A percentile compares a stretch with the other conserved stretches of the same genome.
Conservation (phyloP, 2,797 vertebrate genomes). For the Pseudomugil gertrudae region DNA sequence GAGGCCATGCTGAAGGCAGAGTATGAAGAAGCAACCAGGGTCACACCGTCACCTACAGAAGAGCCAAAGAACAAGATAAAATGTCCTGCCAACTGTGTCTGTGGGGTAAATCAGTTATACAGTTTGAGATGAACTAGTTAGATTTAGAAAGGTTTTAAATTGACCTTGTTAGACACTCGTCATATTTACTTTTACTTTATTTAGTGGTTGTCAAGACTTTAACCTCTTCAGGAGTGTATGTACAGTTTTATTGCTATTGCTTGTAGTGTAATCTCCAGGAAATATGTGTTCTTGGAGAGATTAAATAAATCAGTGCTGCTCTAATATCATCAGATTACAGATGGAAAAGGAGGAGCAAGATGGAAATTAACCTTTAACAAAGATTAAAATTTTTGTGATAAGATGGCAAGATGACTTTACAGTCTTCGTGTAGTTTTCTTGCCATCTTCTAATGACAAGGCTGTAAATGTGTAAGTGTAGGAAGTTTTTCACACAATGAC, state of each 20-base stretch:
- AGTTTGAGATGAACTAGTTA: slow-evolving; percentile 12
- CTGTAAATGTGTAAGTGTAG: too few relatives aligned
- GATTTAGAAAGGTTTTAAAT: not conserved
- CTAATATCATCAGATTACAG: not conserved
- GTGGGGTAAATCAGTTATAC: slow-evolving; percentile 71
- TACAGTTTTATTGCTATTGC: not conserved
- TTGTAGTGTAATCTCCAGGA: not conserved
- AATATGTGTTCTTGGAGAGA: not conserved
- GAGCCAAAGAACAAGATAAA: slow-evolving; percentile 64
- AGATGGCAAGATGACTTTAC: too few relatives aligned
- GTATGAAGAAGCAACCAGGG: slow-evolving; percentile 72
- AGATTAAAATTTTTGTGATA: too few relatives aligned
- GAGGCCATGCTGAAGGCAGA: slow-evolving; percentile 77
- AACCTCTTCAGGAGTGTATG: not conserved
- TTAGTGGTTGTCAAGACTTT: not conserved
- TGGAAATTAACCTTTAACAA: not conserved
- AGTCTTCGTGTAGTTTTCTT: too few relatives aligned
- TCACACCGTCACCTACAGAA: slow-evolving; percentile 5
- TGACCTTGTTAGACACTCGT: too few relatives aligned
- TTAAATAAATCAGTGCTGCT: rapidly evolving
- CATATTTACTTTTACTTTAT: not conserved
- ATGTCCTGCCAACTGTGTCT: slow-evolving; percentile 87
- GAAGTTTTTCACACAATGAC: too few relatives aligned
- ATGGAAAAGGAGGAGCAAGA: rapidly evolving
- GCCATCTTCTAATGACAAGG: too few relatives aligned